A percentile compares a stretch with the other conserved stretches of the same genome.
Conservation (phyloP, 2,113 vertebrate species). For the Donacobius atricapilla region DNA sequence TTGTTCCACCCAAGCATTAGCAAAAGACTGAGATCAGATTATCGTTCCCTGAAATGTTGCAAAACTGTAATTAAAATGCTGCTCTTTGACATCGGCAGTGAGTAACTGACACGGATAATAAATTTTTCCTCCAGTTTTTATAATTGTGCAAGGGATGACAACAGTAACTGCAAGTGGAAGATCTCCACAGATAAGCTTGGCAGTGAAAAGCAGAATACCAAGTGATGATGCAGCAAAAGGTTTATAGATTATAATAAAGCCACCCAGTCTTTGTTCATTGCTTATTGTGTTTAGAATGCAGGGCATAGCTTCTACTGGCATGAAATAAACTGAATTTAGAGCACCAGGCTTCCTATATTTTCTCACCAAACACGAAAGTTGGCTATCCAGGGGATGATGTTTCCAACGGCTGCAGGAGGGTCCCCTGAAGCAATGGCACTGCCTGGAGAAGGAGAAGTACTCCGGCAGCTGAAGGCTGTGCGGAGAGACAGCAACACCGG, state of each 20-base stretch:
- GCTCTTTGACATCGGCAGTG: not conserved
- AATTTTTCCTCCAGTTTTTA: not conserved
- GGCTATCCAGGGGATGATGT: not conserved
- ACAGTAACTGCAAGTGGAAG: not conserved
- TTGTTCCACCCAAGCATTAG: not conserved
- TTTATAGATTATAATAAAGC: not conserved
- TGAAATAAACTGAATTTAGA: not conserved
- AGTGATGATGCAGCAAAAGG: not conserved
- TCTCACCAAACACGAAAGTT: not conserved
- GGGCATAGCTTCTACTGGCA: not conserved
- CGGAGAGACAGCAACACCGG: accelerated
- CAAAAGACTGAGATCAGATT: slow-evolving; percentile 10
- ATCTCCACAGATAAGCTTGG: not conserved
- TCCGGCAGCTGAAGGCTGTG: accelerated
- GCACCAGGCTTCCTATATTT: not conserved
- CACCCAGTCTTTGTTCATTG: not conserved
- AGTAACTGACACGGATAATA: not conserved
- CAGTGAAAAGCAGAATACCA: slow-evolving; percentile 13
- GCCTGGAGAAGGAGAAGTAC: not conserved
- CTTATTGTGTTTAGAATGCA: not conserved
- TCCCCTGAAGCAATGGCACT: not conserved
- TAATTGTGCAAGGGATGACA: not conserved
- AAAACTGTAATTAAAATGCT: slow-evolving; percentile 43
- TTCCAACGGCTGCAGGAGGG: not conserved
- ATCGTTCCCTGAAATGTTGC: not conserved